Base-by-base conservation (phyloP, 2,888 invertebrate species). In the Macropis europaea region DNA sequence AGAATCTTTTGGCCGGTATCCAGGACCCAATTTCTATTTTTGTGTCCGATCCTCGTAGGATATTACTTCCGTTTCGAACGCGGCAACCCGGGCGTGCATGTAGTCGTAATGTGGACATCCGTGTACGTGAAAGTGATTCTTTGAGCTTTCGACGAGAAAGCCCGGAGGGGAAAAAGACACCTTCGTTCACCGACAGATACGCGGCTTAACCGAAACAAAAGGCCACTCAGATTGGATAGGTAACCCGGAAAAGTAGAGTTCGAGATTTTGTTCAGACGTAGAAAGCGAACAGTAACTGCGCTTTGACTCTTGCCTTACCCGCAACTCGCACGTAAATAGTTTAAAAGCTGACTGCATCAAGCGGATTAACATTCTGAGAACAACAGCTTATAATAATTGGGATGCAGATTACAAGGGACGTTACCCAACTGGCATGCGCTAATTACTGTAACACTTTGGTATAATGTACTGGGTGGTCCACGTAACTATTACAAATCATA, bases 41-140 rank as follows among this genome's bases (percentile, higher is more conserved):
- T 52, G 50, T 52, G 50, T 38, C 56, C 45, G 61, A 36, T 56
- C 47, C 36, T 24, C 30, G 17, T 43, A 38, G 38, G 71, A 68
- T 68, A 68, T 72, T 62, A 68, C 62, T 72, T 68, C 68, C 71
- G 56, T 43, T 52, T 43, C 34, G 38, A 60, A 19, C 47, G 15
- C 28, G 32, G 9, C 38, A n/a, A 2, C n/a, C 40, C 36, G 36
- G 1, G 19, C 22, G 28, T 22, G 42, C 61, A 34, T 52, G 52
- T 68, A 68, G 28, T 61, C 61, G 56, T 57, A 60, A 72, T 28
- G 36, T 52, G 56, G 56, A 42, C 57, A 61, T 36, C 56, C 57
- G 68, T 56, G 56, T 61, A 56, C 56, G 67, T 34, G 68, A 62
- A 72, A 62, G 59, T 70, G 69, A 70, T 70, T 64, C 69, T 64